phyloP scores from a whole-genome alignment of 2,888 invertebrate genomes.

The Sarcophaga carnaria region DNA sequence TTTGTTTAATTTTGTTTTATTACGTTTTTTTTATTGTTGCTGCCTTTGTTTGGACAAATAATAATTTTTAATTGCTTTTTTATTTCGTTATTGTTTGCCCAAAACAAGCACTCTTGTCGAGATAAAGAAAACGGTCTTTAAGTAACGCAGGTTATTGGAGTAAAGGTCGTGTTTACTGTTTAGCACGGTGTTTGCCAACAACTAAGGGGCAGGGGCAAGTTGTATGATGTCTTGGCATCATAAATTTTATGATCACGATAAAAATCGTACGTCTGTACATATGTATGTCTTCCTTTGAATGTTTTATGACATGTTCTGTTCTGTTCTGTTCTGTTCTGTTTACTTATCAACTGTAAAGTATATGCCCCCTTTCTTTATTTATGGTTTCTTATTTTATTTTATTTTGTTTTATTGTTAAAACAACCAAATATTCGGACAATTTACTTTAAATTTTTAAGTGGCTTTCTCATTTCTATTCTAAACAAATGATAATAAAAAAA shows the following conservation, averaged over 20 bases:
- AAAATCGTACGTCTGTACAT: neutral
- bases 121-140: neutral
- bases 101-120: neutral
- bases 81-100: neutral
- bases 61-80: neutral
- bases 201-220: neutral
- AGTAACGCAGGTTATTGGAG: no score
- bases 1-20: neutral
- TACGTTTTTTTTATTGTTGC: neutral
- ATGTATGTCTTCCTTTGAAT: neutral
- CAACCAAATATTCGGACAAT: conserved; percentile 15
- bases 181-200: neutral
- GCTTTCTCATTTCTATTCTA: neutral
- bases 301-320: neutral
- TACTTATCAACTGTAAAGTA: neutral
- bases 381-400: neutral
- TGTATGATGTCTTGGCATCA: neutral
- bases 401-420: neutral
- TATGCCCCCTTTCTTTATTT: conserved; percentile 10
- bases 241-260: conserved; percentile 26
- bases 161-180: no score
- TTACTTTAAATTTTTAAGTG: conserved; percentile 12
- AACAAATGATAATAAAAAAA: no score
- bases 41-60: neutral
- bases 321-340: neutral